Conservation (phyloP, 2,113 vertebrate genomes). For the Perca flavescens region DNA sequence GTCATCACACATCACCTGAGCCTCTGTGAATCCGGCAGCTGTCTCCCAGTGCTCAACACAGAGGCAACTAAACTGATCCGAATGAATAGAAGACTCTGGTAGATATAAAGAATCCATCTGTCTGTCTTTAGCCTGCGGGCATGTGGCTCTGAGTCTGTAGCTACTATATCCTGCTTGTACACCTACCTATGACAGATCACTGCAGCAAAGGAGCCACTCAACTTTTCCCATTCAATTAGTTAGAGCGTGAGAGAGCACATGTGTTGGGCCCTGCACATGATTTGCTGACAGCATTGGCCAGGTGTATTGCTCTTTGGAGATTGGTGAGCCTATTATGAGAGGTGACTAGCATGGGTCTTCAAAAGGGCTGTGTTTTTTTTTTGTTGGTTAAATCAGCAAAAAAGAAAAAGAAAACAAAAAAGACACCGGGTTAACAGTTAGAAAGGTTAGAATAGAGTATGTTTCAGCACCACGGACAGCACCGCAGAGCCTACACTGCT, state of each 20-base stretch:
- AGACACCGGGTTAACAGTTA: not conserved
- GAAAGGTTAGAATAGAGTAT: conserved; percentile 7
- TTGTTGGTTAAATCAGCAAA: conserved; percentile 48
- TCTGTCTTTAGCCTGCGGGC: conserved; percentile 77
- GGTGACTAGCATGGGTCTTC: conserved; percentile 41
- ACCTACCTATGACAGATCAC: conserved; percentile 51
- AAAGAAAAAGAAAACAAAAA: not conserved
- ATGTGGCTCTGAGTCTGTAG: conserved; percentile 72
- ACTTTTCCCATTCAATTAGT: conserved; percentile 79
- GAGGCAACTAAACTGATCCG: conserved; percentile 75
- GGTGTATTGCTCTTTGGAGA: conserved; percentile 66
- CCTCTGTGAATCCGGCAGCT: conserved; percentile 72
- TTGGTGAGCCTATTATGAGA: conserved; percentile 34
- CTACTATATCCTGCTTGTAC: conserved; percentile 60
- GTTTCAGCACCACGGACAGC: conserved; percentile 73
- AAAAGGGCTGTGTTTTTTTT: conserved; percentile 47
- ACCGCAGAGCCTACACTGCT: conserved; percentile 14
- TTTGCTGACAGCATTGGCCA: conserved; percentile 59
- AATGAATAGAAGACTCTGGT: conserved; percentile 77
- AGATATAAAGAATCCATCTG: conserved; percentile 79
- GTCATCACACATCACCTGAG: conserved; percentile 79
- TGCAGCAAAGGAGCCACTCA: conserved; percentile 63
- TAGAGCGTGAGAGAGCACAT: conserved; percentile 39
- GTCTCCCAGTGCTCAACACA: conserved; percentile 73
- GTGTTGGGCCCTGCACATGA: conserved; percentile 44